Base-by-base conservation (phyloP, 2,113 vertebrate species). In the Anolis sagrei region DNA sequence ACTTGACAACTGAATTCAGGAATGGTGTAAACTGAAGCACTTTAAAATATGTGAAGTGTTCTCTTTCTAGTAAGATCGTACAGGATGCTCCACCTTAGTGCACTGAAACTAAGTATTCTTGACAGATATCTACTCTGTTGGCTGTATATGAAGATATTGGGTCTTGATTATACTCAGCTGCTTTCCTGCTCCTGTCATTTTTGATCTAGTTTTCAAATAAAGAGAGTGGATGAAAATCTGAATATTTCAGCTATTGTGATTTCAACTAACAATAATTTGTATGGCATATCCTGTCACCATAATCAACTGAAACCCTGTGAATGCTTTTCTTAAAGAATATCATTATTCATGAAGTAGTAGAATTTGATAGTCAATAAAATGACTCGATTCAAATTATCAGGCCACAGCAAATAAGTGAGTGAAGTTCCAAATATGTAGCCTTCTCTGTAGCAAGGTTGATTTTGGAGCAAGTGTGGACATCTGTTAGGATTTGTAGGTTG, bases 111-210 rank as follows among this genome's bases (percentile, higher is more conserved):
- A 16, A 36, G 66, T 75, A 74, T 74, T 83, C 34, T 74, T 62
- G 49, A 73, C 23, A 73, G 2, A 13, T 72, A 51, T 39, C 70
- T 23, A 83, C 27, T 73, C 25, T n/a, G 14, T 39, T 83, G 25
- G 4, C 8, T 61, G 61, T n/a, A 83, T 75, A 14, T 34, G 54
- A 70, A 82, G 48, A 36, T 68, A 14, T 61, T 74, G 54, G 51
- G 49, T 18, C 36, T 62, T 74, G 49, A 44, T 83, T 83, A 74
- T 83, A 48, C 68, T 82, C 48, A 51, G 32, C n/a, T 81, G 68
- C 48, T 51, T n/a, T 54, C 19, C 32, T 72, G 34, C 23, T 36
- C 19, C 36, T 82, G 68, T 69, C n/a, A 32, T 5, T 74, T 23
- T 36, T n/a, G 74, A 44, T 74, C 19, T 58, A 72, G 81, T 72